These are phyloP conservation scores for Pterois miles DNA, from an alignment of 2,797 vertebrate species.

Conservation along the genomic window DNA sequence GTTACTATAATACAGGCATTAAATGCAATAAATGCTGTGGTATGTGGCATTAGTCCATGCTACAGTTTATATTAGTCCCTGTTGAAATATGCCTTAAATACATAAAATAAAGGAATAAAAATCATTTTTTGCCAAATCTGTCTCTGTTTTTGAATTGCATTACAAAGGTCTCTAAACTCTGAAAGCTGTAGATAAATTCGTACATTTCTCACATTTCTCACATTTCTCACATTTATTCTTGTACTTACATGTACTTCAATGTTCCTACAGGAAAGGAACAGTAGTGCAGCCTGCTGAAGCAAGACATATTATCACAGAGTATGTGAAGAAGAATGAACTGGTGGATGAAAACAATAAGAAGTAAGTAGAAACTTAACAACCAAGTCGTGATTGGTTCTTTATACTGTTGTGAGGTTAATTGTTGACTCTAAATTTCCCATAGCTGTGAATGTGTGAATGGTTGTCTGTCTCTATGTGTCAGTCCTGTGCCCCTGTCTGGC, in stretches of 20 bases:
- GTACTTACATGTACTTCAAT: conserved; percentile 16
- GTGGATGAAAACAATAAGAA: conserved; percentile 92
- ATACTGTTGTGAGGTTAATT: too few relatives aligned
- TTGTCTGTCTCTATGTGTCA: too few relatives aligned
- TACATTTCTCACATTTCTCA: not conserved
- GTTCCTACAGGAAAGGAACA: conserved; percentile 87
- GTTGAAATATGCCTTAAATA: not conserved
- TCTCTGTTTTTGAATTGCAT: not conserved
- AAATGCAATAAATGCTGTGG: not conserved
- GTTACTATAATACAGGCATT: not conserved
- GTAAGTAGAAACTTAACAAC: conserved; percentile 78
- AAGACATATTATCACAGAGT: conserved; percentile 87
- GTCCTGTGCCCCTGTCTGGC: too few relatives aligned
- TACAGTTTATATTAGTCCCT: not conserved
- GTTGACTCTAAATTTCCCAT: too few relatives aligned
- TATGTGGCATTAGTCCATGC: not conserved
- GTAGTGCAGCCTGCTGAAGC: conserved; percentile 88
- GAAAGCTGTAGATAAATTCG: not conserved
- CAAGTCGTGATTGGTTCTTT: too few relatives aligned
- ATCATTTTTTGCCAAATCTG: not conserved
- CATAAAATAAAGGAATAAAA: not conserved
- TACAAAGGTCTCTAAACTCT: not conserved
- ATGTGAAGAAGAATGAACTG: conserved; percentile 91
- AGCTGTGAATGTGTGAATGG: too few relatives aligned
- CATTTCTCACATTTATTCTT: not conserved